Conservation (phyloP, 2,797 vertebrate genomes). For the Spea hammondii region DNA sequence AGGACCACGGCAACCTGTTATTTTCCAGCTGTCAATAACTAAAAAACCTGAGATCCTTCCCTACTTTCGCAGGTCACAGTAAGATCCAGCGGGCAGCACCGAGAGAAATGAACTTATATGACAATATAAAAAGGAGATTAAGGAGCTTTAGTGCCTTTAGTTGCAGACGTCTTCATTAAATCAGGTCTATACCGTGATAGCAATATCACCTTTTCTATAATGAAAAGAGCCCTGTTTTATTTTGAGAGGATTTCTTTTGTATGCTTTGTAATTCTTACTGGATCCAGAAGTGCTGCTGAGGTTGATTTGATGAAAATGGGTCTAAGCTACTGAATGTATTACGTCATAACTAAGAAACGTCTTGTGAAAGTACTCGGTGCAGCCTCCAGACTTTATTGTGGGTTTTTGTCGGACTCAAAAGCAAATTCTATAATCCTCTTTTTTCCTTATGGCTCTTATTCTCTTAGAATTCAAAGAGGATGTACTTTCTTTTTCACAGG, state of each 20-base stretch:
- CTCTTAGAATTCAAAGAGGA: too few species aligned
- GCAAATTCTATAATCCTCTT: too few species aligned
- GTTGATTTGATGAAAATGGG: background rate
- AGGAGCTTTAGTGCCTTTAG: constrained; percentile 21
- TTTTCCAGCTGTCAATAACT: too few species aligned
- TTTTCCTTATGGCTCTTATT: too few species aligned
- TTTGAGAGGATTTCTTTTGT: background rate
- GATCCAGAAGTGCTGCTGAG: background rate
- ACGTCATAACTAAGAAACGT: too few species aligned
- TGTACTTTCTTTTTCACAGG: too few species aligned
- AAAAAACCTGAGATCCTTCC: too few species aligned
- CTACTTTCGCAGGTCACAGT: background rate
- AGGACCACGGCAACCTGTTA: too few species aligned
- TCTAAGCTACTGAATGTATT: too few species aligned
- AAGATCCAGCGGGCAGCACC: constrained; percentile 4
- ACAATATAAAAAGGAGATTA: constrained; percentile 44
- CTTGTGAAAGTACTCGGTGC: too few species aligned
- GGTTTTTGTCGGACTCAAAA: too few species aligned
- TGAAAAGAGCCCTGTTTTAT: background rate
- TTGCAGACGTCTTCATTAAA: constrained; percentile 44
- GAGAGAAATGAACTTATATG: constrained; percentile 32
- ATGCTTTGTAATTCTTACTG: background rate
- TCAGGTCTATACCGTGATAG: constrained; percentile 22
- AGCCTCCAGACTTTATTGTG: too few species aligned
- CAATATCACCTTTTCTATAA: constrained; percentile 17